Base-by-base conservation (phyloP, 1,140 invertebrate genomes). In the Drosophila biarmipes region DNA sequence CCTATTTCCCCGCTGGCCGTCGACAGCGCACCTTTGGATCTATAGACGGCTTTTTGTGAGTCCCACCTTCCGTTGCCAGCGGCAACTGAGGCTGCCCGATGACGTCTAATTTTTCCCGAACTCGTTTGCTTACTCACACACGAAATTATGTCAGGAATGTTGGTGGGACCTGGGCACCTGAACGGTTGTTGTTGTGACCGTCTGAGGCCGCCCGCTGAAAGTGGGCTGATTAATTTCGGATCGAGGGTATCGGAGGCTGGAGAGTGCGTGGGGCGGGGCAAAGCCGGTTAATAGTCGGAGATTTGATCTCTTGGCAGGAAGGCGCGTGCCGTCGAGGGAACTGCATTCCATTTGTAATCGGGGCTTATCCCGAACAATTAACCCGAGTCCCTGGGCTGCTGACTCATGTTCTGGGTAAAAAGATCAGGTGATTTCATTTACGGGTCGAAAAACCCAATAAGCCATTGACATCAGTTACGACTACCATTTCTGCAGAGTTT, bases 131-230 rank as follows among this genome's bases (percentile, higher is more conserved):
- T 89, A 89, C 72, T 89, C 85, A 89, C 84, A 89, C 61, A 80
- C 76, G 56, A 73, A 89, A 89, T 89, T 89, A 89, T 89, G 84
- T 84, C 84, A 90, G 84, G 84, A 89, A 89, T 89, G 84, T 80
- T 84, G 80, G 85, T 56, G 66, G 62, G 64, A 73, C 64, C 49
- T 56, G 55, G 58, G 49, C 27, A 51, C 24, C 43, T 35, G 40
- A 40, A 21, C 61, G 42, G 53, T 52, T 49, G 62, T 75, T 52
- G 56, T 80, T 80, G 54, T 46, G 54, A 38, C n/a, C 49, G 48
- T 27, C 31, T 34, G 59, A 40, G 45, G 51, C 19, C 63, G 40
- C 29, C 68, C 69, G 73, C 71, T 74, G 78, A 75, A 86, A 78
- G 78, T 82, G 59, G 38, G 62, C 40, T 77, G 75, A 79, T 89